phyloP scores from a whole-genome alignment of 2,113 vertebrate species.

The Eupsittula cactorum region DNA sequence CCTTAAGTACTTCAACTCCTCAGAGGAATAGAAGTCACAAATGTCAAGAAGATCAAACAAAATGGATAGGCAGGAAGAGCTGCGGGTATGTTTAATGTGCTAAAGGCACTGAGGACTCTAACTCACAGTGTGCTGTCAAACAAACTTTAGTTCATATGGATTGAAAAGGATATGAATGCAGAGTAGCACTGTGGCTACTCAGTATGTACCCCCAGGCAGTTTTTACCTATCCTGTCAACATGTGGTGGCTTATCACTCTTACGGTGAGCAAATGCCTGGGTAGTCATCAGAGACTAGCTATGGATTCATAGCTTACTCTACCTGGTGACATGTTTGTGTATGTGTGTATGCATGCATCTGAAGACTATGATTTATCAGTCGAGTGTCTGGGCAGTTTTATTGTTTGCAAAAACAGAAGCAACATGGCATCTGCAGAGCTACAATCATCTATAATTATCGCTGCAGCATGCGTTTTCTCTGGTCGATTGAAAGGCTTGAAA shows the following conservation, averaged over 20 bases:
- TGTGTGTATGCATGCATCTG: background rate
- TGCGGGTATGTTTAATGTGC: background rate
- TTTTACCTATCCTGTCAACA: background rate
- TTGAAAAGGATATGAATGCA: background rate
- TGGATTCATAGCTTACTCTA: background rate
- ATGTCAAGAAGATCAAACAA: background rate
- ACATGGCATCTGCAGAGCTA: background rate
- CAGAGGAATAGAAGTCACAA: background rate
- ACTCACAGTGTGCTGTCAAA: background rate
- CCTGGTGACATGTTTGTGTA: background rate
- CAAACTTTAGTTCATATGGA: background rate
- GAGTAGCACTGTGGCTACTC: background rate
- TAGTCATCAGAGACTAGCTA: background rate
- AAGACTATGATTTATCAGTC: background rate
- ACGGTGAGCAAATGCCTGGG: background rate
- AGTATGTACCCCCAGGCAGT: background rate
- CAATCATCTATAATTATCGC: background rate
- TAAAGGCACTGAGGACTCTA: background rate
- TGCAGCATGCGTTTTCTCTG: background rate
- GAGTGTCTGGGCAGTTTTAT: background rate
- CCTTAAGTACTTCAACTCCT: background rate
- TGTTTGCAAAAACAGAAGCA: slow-evolving; percentile 14
- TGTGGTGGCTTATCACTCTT: background rate
- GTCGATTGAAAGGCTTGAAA: background rate
- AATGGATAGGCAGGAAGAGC: background rate